phyloP scores from a whole-genome alignment of 2,113 vertebrate genomes.

The cattle (Bos taurus) region DNA sequence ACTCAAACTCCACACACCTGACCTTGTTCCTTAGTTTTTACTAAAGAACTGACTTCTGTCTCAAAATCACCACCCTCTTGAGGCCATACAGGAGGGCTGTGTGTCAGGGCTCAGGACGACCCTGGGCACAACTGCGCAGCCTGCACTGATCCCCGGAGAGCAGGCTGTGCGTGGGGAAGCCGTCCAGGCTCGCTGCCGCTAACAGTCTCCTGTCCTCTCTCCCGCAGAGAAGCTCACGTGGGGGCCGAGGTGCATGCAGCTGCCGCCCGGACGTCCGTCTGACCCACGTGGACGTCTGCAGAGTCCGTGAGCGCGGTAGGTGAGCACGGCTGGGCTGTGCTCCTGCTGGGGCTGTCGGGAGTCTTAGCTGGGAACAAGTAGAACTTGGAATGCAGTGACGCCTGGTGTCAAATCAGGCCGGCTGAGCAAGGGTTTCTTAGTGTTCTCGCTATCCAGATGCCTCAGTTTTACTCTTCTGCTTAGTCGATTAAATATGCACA shows the following conservation, averaged over 20 bases:
- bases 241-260: neutral
- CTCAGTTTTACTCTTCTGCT: neutral
- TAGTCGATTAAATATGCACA: neutral
- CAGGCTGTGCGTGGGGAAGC: accelerated
- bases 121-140: accelerated
- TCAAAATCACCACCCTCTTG: neutral
- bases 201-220: neutral
- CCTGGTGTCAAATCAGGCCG: neutral
- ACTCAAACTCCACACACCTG: constrained; percentile 25
- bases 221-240: neutral
- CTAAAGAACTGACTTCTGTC: neutral
- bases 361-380: neutral
- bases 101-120: neutral
- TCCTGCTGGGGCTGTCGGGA: accelerated
- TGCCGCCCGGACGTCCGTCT: neutral
- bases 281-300: accelerated
- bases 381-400: accelerated
- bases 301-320: neutral
- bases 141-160: accelerated
- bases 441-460: neutral
- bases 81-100: accelerated
- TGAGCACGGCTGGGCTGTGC: accelerated
- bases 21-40: neutral
- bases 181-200: accelerated
- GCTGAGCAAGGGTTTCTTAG: neutral